Evolutionary conservation across 2,888 invertebrate species (phyloP).

Genomic region (Morinoia aosen): DNA sequence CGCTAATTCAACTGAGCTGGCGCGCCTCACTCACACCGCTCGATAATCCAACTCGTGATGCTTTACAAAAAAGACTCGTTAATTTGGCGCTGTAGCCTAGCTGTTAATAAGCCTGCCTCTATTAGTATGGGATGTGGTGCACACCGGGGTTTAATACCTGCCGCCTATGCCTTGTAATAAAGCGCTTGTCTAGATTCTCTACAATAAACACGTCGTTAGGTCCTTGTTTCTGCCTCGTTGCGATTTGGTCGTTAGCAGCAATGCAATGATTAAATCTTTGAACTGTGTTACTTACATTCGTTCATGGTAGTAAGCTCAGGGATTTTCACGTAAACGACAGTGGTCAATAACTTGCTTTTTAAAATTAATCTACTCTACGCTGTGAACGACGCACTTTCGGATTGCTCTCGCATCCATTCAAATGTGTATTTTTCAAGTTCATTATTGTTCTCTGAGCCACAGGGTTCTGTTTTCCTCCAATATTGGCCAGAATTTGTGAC

Average conservation of each 20-base stretch:
- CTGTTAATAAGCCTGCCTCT: constrained; percentile 32
- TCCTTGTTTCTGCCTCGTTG: background rate
- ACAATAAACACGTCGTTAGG: background rate
- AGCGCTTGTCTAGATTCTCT: background rate
- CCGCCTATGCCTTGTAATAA: background rate
- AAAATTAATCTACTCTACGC: background rate
- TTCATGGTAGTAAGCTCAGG: background rate
- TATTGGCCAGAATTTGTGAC: background rate
- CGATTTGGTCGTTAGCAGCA: background rate
- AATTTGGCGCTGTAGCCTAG: constrained; percentile 26
- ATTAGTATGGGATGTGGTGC: constrained; percentile 35
- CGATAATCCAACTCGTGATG: background rate
- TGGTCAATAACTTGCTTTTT: background rate
- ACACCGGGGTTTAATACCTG: background rate
- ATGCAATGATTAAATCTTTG: background rate
- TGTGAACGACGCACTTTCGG: background rate
- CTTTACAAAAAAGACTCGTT: constrained; percentile 36
- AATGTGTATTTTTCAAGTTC: background rate
- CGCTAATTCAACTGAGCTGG: background rate
- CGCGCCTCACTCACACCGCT: background rate
- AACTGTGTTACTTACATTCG: background rate
- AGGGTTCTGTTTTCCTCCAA: no score
- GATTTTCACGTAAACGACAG: background rate
- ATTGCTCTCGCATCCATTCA: background rate
- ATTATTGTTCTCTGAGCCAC: no score